These are phyloP conservation scores for Zaprionus capensis DNA, from an alignment of 1,140 invertebrate species.

Conservation along the genomic window DNA sequence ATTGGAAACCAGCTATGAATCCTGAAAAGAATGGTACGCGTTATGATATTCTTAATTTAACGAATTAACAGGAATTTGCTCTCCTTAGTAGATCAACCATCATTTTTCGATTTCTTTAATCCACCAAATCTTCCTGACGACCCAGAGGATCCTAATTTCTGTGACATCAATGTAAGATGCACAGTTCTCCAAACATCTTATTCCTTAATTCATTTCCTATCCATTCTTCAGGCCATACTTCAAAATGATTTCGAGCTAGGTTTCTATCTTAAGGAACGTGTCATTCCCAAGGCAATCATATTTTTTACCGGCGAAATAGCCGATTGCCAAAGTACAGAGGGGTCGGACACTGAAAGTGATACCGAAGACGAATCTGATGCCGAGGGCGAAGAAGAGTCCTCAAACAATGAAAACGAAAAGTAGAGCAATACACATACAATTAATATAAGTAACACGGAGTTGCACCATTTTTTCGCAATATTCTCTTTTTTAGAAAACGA, in stretches of 20 bases:
- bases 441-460: background rate
- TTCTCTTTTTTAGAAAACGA: conserved; percentile 13
- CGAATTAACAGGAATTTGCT: background rate
- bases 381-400: conserved; percentile 60
- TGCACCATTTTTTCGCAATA: conserved; percentile 19
- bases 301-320: conserved; percentile 92
- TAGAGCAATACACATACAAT: conserved; percentile 25
- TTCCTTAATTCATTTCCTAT: background rate
- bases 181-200: background rate
- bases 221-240: conserved; percentile 59
- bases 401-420: conserved; percentile 50
- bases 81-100: conserved; percentile 28
- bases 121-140: conserved; percentile 87
- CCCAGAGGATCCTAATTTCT: conserved; percentile 57
- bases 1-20: conserved; percentile 89
- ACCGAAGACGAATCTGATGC: conserved; percentile 87
- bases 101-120: conserved; percentile 97
- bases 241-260: conserved; percentile 96
- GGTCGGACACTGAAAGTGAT: conserved; percentile 87
- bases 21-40: conserved; percentile 91
- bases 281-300: conserved; percentile 93
- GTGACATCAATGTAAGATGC: conserved; percentile 73
- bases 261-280: conserved; percentile 93
- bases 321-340: conserved; percentile 85
- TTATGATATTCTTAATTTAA: conserved; percentile 85